Evolutionary conservation across 2,113 vertebrate species (phyloP).

Genomic region (Albula glossodonta): DNA sequence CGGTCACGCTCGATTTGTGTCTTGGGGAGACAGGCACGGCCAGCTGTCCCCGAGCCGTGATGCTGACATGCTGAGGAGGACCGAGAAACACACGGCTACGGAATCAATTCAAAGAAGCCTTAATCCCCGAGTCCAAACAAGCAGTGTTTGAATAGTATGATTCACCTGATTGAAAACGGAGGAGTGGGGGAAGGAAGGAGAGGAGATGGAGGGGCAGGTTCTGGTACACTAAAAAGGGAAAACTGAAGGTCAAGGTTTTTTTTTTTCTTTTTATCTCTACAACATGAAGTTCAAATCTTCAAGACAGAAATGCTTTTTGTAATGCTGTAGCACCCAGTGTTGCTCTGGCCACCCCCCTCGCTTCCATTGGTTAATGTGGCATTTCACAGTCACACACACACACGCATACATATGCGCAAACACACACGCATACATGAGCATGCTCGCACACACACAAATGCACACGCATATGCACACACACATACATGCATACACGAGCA

Average conservation of each 20-base stretch:
- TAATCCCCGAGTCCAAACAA: constrained; percentile 41
- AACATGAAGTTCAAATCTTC: background rate
- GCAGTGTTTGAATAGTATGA: constrained; percentile 6
- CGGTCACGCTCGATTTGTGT: constrained; percentile 78
- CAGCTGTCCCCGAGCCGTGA: constrained; percentile 45
- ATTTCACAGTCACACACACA: background rate
- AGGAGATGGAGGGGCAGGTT: background rate
- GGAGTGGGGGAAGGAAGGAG: background rate
- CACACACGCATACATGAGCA: background rate
- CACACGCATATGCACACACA: no score
- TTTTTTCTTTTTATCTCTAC: background rate
- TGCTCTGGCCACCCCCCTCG: background rate
- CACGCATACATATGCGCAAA: constrained; percentile 22
- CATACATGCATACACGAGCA: background rate
- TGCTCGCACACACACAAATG: background rate
- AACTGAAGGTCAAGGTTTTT: background rate
- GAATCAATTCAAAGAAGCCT: constrained; percentile 65
- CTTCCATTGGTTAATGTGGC: background rate
- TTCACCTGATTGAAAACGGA: constrained; percentile 20
- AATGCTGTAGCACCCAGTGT: no score
- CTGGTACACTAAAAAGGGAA: background rate
- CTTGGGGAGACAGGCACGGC: constrained; percentile 53
- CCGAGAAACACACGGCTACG: constrained; percentile 47
- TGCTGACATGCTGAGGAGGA: constrained; percentile 37
- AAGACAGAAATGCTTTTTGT: background rate